Conservation (phyloP, 2,888 invertebrate species). For the Epinotia nisella region DNA sequence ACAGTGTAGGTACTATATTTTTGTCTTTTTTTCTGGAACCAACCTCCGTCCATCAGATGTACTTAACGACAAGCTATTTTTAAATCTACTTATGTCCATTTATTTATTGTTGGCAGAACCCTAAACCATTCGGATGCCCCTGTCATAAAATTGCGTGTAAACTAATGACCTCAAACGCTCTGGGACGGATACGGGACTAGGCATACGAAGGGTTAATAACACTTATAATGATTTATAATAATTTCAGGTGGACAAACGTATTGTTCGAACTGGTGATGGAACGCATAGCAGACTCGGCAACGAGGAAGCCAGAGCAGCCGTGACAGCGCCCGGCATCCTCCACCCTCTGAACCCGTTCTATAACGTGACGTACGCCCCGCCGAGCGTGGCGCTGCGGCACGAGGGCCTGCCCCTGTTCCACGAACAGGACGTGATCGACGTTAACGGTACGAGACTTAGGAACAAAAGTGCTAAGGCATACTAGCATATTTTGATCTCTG, state of each 20-base stretch:
- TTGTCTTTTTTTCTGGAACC: no score
- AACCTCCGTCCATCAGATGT: no score
- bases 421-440: conserved; percentile 63
- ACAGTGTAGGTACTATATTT: no score
- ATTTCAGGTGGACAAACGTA: conserved; percentile 81
- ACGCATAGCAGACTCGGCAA: conserved; percentile 82
- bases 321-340: conserved; percentile 64
- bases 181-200: no score
- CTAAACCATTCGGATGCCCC: no score
- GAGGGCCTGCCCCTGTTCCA: conserved; percentile 71
- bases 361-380: conserved; percentile 61
- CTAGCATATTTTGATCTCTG: neutral
- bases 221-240: no score
- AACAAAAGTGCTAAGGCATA: conserved; percentile 33
- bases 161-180: no score
- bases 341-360: conserved; percentile 77
- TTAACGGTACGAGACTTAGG: conserved; percentile 46
- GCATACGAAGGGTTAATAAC: no score
- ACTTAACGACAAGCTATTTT: no score
- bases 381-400: conserved; percentile 60
- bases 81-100: no score
- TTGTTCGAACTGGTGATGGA: conserved; percentile 87
- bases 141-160: no score
- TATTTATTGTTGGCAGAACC: no score
- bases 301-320: conserved; percentile 63